Evolutionary conservation across 2,113 vertebrate genomes (phyloP).

Genomic region (Elachura formosa): DNA sequence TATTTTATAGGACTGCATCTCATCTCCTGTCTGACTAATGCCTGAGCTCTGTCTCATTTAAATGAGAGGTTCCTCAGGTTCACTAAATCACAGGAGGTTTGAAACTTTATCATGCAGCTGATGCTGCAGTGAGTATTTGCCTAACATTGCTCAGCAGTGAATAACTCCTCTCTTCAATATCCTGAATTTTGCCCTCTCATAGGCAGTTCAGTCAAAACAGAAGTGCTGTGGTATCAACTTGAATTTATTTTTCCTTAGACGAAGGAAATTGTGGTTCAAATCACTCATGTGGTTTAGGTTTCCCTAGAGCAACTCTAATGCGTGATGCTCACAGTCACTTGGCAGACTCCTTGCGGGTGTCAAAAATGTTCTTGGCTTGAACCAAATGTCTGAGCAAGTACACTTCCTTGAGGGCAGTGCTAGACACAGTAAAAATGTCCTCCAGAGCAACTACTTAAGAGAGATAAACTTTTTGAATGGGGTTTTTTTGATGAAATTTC

Average conservation of each 20-base stretch:
- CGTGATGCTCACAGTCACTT: neutral
- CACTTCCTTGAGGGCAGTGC: slow-evolving; percentile 15
- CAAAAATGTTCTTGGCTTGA: slow-evolving; percentile 50
- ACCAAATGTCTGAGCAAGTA: neutral
- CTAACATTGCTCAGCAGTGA: neutral
- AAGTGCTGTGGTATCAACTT: neutral
- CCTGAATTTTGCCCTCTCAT: neutral
- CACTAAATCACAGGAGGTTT: neutral
- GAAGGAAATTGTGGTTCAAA: neutral
- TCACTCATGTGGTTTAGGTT: neutral
- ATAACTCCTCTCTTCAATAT: neutral
- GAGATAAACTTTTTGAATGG: neutral
- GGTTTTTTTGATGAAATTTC: neutral
- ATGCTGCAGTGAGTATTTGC: neutral
- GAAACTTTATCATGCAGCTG: neutral
- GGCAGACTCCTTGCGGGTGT: slow-evolving; percentile 37
- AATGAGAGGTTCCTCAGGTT: slow-evolving; percentile 15
- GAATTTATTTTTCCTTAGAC: neutral
- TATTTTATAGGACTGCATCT: slow-evolving; percentile 35
- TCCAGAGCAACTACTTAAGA: neutral
- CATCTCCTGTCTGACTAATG: slow-evolving; percentile 52
- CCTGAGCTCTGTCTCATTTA: slow-evolving; percentile 17
- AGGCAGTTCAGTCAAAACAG: neutral
- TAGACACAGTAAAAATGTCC: neutral
- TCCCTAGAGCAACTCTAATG: neutral